phyloP scores from a whole-genome alignment of 2,888 invertebrate species.

The Slavum lentiscoides region DNA sequence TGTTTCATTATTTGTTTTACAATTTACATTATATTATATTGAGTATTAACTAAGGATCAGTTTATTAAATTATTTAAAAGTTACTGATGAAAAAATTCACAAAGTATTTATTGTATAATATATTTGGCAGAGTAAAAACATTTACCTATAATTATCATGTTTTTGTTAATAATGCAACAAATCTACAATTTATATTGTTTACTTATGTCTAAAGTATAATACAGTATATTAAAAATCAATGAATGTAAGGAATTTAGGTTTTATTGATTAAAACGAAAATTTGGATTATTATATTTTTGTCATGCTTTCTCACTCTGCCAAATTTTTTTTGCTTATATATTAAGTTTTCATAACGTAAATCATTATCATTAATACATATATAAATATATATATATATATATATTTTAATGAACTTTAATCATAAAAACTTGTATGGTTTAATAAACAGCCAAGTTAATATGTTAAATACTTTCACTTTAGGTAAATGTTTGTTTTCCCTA shows the following conservation, averaged over 20 bases:
- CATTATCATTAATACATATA: not conserved
- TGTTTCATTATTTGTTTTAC: constrained; percentile 3
- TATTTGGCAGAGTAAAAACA: not conserved
- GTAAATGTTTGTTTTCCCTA: constrained; percentile 25
- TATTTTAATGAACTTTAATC: not conserved
- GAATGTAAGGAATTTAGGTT: not conserved
- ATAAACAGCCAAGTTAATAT: constrained; percentile 27
- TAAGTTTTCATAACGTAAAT: not conserved
- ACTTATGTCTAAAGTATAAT: not conserved
- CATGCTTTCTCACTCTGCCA: not conserved
- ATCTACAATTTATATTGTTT: not conserved
- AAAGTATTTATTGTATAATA: not conserved
- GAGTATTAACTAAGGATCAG: constrained; percentile 19
- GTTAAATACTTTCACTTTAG: not conserved
- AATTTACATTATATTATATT: constrained; percentile 9
- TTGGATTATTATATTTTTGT: not conserved
- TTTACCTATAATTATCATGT: no score
- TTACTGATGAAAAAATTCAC: not conserved
- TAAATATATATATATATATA: not conserved
- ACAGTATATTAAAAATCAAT: not conserved
- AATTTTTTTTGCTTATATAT: not conserved
- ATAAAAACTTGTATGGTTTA: not conserved
- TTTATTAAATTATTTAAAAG: constrained; percentile 35
- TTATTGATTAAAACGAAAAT: not conserved
- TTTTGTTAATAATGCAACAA: not conserved